A percentile compares a stretch with the other conserved stretches of the same genome.
Evolutionary conservation across 2,888 invertebrate species (phyloP).

Genomic region (Drosophila lutescens): DNA sequence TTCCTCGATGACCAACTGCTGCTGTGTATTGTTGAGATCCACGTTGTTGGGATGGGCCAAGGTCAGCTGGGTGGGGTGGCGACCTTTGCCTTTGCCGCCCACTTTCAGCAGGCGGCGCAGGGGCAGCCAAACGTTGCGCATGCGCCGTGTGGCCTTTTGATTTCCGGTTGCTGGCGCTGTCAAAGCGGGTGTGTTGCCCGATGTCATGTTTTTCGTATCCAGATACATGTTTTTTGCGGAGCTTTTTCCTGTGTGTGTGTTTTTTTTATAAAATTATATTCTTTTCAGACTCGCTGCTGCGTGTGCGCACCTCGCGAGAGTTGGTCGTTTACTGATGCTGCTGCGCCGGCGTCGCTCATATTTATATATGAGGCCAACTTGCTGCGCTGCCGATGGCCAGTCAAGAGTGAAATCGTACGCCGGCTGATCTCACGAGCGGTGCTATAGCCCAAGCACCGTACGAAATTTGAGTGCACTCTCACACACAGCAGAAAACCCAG

Average conservation of each 20-base stretch:
- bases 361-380: slow-evolving; percentile 80
- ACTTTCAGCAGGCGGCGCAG: slow-evolving; percentile 75
- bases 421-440: slow-evolving; percentile 75
- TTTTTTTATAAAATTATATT: neutral
- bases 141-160: slow-evolving; percentile 57
- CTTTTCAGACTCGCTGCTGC: slow-evolving; percentile 32
- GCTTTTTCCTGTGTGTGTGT: slow-evolving; percentile 32
- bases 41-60: slow-evolving; percentile 68
- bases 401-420: slow-evolving; percentile 79
- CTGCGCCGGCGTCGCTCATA: slow-evolving; percentile 80
- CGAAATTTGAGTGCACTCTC: slow-evolving; percentile 80
- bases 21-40: slow-evolving; percentile 72
- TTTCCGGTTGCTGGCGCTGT: slow-evolving; percentile 23
- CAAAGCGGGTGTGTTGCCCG: slow-evolving; percentile 33
- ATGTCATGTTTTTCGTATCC: slow-evolving; percentile 82
- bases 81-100: slow-evolving; percentile 60
- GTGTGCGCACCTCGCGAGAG: slow-evolving; percentile 81
- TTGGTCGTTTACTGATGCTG: slow-evolving; percentile 83
- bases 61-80: slow-evolving; percentile 44
- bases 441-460: slow-evolving; percentile 66
- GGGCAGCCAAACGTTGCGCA: slow-evolving; percentile 81
- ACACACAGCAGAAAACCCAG: slow-evolving; percentile 26
- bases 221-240: slow-evolving; percentile 75
- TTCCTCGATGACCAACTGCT: slow-evolving; percentile 26
- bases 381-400: slow-evolving; percentile 75